Base-by-base conservation (phyloP, 2,113 vertebrate genomes). In the Eretmochelys imbricata region DNA sequence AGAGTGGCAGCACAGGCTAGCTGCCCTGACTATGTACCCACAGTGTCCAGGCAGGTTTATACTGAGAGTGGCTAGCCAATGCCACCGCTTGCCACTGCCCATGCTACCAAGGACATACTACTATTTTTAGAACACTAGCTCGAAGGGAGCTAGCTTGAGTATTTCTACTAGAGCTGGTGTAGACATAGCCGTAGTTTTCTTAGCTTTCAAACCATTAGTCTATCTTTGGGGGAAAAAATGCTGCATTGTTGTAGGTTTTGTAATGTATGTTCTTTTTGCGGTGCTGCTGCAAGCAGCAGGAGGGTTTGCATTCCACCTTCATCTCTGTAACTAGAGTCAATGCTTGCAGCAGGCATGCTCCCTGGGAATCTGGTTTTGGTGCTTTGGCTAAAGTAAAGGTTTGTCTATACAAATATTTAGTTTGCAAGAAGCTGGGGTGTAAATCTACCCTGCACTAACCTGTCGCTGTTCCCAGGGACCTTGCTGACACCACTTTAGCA, bases 161-260 rank as follows among this genome's bases (percentile, higher is more conserved):
- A 69, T n/a, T 35, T 35, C 31, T 19, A 8, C 62, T 69, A 69
- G 35, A 2, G 16, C 62, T 69, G 35, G 62, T 35, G 62, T 69
- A 69, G 62, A 69, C 7, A 13, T 4, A 69, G 31, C 62, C 59
- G 17, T 35, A 19, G 62, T 82, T 50, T 86, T 35, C 82, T 65
- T 69, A 82, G 2, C 46, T 89, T 82, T 27, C 69, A 85, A 85
- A 62, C n/a, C 19, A 35, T 5, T 1, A 16, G 82, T 84, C 27
- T 80, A 3, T 14, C 38, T 84, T 75, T 20, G 35, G 93, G 80
- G 51, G 91, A 95, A 65, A 87, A 91, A 95, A 65, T 87, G 4
- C 0, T 57, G 13, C 19, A 82, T 25, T 84, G 2, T 65, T 86
- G 35, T 82, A n/a, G 78, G 27, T 92, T 89, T 88, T 82, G 57